Percentiles rank a stretch among this genome's conserved stretches.
Evolutionary conservation across 2,888 invertebrate species (phyloP).

Genomic region (Sclerodermus sp.): DNA sequence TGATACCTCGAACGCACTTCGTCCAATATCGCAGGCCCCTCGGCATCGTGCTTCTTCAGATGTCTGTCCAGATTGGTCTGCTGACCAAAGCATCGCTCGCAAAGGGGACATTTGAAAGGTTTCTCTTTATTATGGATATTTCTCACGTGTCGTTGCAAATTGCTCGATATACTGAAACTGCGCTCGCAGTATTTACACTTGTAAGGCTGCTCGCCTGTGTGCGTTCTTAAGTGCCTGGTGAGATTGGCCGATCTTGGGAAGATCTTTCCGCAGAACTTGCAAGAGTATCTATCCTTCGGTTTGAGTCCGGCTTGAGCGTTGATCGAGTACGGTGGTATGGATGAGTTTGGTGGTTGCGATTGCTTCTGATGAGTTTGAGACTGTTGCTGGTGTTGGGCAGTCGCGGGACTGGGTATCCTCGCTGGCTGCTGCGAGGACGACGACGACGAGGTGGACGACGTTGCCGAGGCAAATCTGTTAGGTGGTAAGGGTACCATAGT

Average conservation of each 20-base stretch:
- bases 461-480: constrained; percentile 57
- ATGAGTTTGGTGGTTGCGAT: constrained; percentile 22
- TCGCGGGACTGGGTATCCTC: constrained; percentile 33
- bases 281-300: constrained; percentile 78
- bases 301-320: constrained; percentile 30
- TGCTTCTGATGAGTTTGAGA: constrained; percentile 26
- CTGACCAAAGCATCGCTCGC: constrained; percentile 97
- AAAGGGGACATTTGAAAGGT: constrained; percentile 95
- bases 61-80: constrained; percentile 98
- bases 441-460: constrained; percentile 44
- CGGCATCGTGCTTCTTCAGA: constrained; percentile 95
- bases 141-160: constrained; percentile 95
- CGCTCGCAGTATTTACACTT: constrained; percentile 98
- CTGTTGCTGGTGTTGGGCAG: constrained; percentile 24
- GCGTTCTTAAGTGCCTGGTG: constrained; percentile 94
- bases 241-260: constrained; percentile 97
- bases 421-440: constrained; percentile 35
- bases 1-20: constrained; percentile 61
- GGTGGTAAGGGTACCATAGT: constrained; percentile 55
- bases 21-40: constrained; percentile 75
- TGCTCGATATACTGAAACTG: constrained; percentile 98
- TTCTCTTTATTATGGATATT: constrained; percentile 99
- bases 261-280: constrained; percentile 96
- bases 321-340: constrained; percentile 28
- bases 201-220: constrained; percentile 97